These are phyloP conservation scores for Cyclura pinguis DNA, from an alignment of 2,797 vertebrate species.

Conservation along the genomic window DNA sequence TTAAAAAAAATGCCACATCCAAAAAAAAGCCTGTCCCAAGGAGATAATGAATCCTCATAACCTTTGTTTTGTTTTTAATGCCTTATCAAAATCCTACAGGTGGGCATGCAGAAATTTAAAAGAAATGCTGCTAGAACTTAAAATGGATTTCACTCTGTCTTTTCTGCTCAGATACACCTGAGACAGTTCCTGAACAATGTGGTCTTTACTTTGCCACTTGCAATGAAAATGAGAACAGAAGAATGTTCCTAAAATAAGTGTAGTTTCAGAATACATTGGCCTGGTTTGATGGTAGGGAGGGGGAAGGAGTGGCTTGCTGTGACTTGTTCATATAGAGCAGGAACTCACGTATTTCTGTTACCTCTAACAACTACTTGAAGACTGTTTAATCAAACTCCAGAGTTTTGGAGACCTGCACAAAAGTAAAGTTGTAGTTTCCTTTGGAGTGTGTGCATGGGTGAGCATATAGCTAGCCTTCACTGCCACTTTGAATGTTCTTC, in stretches of 20 bases:
- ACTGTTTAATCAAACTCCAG: not conserved
- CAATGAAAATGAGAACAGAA: not conserved
- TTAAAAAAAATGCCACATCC: not conserved
- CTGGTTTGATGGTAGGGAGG: not conserved
- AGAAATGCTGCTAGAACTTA: not conserved
- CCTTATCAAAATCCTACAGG: not conserved
- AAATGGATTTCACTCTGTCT: not conserved
- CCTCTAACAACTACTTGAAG: not conserved
- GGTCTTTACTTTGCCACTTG: not conserved
- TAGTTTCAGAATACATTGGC: not conserved
- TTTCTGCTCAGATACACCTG: not conserved
- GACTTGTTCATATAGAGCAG: not conserved
- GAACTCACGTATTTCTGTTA: not conserved
- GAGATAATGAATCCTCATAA: not conserved
- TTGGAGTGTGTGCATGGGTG: too few relatives aligned
- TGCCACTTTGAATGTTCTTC: not conserved
- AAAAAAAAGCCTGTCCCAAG: not conserved
- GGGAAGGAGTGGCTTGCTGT: not conserved
- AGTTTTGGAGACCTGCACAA: not conserved
- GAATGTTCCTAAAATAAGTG: not conserved
- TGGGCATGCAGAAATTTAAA: not conserved
- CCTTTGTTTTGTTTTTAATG: not conserved
- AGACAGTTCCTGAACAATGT: not conserved
- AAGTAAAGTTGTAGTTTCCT: not conserved
- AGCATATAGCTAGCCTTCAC: not conserved